phyloP scores from a whole-genome alignment of 2,888 invertebrate genomes.

The Anorthoa munda region DNA sequence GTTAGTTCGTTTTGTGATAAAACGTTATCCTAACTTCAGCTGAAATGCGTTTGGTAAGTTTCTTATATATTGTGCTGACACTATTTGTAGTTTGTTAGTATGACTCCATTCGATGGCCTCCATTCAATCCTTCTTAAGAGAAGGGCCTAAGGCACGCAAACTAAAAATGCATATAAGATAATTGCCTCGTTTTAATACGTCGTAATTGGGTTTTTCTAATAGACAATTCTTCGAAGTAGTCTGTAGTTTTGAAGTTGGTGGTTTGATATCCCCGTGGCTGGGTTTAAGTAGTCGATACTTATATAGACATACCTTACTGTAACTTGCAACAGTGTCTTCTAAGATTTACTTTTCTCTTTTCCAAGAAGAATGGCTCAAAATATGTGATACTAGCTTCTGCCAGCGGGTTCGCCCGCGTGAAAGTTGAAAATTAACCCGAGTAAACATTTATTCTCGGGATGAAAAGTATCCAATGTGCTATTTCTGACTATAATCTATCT shows the following conservation, averaged over 20 bases:
- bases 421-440: no score
- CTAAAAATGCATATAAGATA: not conserved
- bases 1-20: not conserved
- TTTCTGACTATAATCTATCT: no score
- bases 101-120: not conserved
- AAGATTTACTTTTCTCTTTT: not conserved
- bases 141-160: not conserved
- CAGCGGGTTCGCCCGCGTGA: no score
- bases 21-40: not conserved
- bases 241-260: not conserved
- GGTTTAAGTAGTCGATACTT: no score
- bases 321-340: no score
- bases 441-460: no score
- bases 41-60: not conserved
- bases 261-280: not conserved
- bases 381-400: not conserved
- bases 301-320: no score
- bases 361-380: not conserved
- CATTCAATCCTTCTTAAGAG: not conserved
- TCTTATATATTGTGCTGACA: constrained; percentile 4
- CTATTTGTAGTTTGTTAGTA: not conserved
- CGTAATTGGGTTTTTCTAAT: not conserved
- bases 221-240: not conserved
- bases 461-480: no score
- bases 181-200: not conserved